These are phyloP conservation scores for Monomorium pharaonis DNA, from an alignment of 1,140 invertebrate genomes.

Conservation along the genomic window DNA sequence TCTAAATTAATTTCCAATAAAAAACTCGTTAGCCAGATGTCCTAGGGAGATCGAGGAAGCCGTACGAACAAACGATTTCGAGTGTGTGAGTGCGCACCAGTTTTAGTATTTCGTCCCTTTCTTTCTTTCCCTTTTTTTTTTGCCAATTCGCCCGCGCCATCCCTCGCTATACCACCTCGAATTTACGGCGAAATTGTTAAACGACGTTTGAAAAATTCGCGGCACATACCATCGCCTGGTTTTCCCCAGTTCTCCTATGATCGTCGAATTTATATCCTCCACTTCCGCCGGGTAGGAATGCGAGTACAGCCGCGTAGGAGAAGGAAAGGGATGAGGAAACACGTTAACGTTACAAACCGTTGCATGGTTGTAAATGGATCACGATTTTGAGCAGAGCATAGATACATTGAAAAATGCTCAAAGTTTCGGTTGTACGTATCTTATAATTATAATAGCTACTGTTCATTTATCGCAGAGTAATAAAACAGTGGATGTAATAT, in stretches of 20 bases:
- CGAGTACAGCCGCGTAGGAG: conserved; percentile 10
- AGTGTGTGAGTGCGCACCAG: conserved; percentile 70
- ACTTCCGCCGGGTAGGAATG: conserved; percentile 34
- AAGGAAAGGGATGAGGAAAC: conserved; percentile 32
- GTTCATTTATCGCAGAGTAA: background rate
- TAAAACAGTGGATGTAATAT: background rate
- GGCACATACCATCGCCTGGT: conserved; percentile 65
- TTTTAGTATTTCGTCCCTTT: conserved; percentile 70
- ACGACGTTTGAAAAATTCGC: conserved; percentile 78
- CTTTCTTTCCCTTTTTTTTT: conserved; percentile 39
- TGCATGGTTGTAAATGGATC: conserved; percentile 37
- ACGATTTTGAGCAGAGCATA: background rate
- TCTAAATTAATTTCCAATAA: conserved; percentile 59
- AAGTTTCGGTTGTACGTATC: background rate
- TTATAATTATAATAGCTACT: background rate
- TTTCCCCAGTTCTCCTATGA: conserved; percentile 62
- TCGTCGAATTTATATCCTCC: conserved; percentile 67
- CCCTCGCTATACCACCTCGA: conserved; percentile 67
- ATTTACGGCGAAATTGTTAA: conserved; percentile 79
- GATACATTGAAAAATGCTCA: background rate
- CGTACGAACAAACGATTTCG: conserved; percentile 72
- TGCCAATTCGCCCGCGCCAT: conserved; percentile 27
- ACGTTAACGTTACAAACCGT: conserved; percentile 56
- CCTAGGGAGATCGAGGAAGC: conserved; percentile 6
- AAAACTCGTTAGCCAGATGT: conserved; percentile 56